Percentiles rank a stretch among this genome's conserved stretches.
Conservation (phyloP, 2,888 invertebrate genomes). For the Ceraclea dissimilis region DNA sequence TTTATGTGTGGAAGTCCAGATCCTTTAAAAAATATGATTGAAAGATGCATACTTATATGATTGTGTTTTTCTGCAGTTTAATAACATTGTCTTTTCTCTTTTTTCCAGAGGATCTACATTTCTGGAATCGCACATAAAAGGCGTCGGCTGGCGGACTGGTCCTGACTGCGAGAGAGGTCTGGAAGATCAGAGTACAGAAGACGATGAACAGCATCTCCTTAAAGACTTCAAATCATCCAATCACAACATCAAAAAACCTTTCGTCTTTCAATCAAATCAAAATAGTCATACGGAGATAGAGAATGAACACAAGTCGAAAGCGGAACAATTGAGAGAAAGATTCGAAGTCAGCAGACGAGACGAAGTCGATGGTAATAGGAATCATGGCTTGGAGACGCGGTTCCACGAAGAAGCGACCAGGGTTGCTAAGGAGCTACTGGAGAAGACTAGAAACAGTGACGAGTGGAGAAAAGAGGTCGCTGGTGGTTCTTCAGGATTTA, state of each 20-base stretch:
- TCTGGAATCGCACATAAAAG: slow-evolving; percentile 66
- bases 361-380: slow-evolving; percentile 13
- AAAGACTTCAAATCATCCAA: slow-evolving; percentile 41
- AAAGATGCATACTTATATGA: too few species aligned
- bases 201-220: slow-evolving; percentile 42
- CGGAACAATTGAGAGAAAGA: slow-evolving; percentile 19
- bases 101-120: slow-evolving; percentile 66
- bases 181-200: slow-evolving; percentile 44
- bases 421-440: slow-evolving; percentile 7
- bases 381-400: slow-evolving; percentile 7
- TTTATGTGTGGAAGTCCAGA: too few species aligned
- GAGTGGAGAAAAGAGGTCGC: slow-evolving; percentile 7
- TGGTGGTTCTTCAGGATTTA: slow-evolving; percentile 4
- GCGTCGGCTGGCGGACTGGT: slow-evolving; percentile 38
- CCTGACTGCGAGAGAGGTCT: slow-evolving; percentile 35
- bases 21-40: too few species aligned
- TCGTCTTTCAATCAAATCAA: slow-evolving; percentile 8
- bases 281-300: slow-evolving; percentile 10
- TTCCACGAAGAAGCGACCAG: slow-evolving; percentile 10
- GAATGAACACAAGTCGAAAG: slow-evolving; percentile 26
- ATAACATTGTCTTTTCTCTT: not conserved
- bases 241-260: slow-evolving; percentile 33
- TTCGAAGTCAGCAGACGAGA: slow-evolving; percentile 20
- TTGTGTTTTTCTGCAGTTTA: too few species aligned
- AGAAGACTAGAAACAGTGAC: slow-evolving; percentile 4